A percentile compares a stretch with the other conserved stretches of the same genome.
These are phyloP conservation scores for Xiphophorus birchmanni DNA, from an alignment of 2,797 vertebrate species.

Conservation along the genomic window DNA sequence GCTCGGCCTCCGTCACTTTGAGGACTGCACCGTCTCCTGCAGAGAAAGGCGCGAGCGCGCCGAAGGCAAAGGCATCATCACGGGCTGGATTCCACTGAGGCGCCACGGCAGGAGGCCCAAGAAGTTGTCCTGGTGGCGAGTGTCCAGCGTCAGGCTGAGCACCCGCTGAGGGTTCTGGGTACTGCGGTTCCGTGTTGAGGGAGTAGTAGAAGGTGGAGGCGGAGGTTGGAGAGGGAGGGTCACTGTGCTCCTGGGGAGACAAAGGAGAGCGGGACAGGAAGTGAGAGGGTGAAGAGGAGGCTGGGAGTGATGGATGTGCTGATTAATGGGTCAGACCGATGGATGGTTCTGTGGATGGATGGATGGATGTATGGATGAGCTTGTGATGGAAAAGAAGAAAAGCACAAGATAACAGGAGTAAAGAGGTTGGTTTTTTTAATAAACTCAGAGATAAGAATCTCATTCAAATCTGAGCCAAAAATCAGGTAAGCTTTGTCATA, in stretches of 20 bases:
- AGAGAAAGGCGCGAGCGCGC: conserved; percentile 91
- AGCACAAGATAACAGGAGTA: neutral
- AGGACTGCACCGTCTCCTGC: conserved; percentile 88
- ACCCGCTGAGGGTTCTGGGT: conserved; percentile 79
- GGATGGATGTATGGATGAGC: neutral
- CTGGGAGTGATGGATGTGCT: neutral
- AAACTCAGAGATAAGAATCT: neutral
- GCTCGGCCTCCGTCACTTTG: conserved; percentile 83
- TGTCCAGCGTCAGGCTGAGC: conserved; percentile 86
- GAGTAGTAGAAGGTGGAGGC: conserved; percentile 70
- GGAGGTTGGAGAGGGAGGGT: conserved; percentile 50
- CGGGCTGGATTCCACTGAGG: conserved; percentile 78
- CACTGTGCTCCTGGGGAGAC: conserved; percentile 84
- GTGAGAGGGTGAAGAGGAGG: conserved; percentile 23
- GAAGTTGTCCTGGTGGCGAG: conserved; percentile 85
- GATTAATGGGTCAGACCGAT: neutral
- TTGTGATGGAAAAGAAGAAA: neutral
- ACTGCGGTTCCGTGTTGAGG: conserved; percentile 45
- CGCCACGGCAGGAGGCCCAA: conserved; percentile 86
- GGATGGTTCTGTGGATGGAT: neutral
- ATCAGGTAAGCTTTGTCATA: neutral
- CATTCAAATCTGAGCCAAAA: neutral
- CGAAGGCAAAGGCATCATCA: conserved; percentile 46
- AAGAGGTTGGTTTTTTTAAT: neutral
- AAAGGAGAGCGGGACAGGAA: conserved; percentile 8